Conservation (phyloP, 2,113 vertebrate genomes). For the Riparia riparia region DNA sequence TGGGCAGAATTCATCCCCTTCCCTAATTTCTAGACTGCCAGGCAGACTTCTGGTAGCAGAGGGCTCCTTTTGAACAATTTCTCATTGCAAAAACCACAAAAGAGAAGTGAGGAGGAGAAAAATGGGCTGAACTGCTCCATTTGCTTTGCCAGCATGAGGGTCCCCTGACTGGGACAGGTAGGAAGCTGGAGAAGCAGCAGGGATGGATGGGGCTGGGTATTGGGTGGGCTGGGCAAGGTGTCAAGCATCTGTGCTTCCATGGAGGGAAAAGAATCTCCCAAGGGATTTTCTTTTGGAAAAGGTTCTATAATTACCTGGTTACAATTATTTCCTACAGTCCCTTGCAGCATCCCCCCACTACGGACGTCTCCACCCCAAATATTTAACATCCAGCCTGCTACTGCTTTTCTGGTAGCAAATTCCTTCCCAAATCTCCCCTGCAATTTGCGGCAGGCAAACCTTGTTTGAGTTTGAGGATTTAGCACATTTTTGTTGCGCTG, state of each 20-base stretch:
- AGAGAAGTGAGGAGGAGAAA: background rate
- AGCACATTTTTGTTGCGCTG: conserved; percentile 27
- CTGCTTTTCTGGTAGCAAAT: conserved; percentile 44
- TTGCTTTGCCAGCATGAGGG: background rate
- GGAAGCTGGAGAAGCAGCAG: background rate
- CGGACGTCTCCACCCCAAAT: background rate
- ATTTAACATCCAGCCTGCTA: conserved; percentile 29
- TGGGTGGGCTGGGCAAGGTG: background rate
- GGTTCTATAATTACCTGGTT: background rate
- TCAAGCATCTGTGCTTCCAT: background rate
- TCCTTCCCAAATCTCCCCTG: conserved; percentile 50
- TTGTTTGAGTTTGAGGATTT: conserved; percentile 54
- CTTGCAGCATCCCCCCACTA: background rate
- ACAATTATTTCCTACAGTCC: background rate
- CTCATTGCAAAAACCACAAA: background rate
- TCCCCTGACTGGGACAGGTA: background rate
- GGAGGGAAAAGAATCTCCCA: background rate
- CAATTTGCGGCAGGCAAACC: conserved; percentile 59
- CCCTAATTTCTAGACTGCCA: background rate
- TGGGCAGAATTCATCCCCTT: background rate
- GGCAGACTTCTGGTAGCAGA: background rate
- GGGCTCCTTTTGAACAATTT: background rate
- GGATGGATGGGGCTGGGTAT: background rate
- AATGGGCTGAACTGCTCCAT: background rate
- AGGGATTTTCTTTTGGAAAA: background rate